These are phyloP conservation scores for Zaprionus ornatus DNA, from an alignment of 1,140 invertebrate genomes.

Conservation along the genomic window DNA sequence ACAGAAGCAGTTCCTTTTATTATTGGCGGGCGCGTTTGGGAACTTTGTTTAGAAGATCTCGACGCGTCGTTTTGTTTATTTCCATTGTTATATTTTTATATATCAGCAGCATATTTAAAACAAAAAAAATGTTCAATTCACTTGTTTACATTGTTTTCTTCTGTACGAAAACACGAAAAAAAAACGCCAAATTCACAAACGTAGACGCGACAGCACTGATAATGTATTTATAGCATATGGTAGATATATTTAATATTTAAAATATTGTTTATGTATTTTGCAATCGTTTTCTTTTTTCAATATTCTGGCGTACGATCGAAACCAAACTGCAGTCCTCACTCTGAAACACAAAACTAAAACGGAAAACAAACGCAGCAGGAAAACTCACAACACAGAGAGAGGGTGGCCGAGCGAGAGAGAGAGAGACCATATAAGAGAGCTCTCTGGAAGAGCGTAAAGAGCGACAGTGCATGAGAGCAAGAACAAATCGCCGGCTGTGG, in stretches of 20 bases:
- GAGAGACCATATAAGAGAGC: background rate
- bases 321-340: conserved; percentile 51
- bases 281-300: conserved; percentile 3
- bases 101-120: background rate
- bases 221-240: background rate
- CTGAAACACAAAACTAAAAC: conserved; percentile 54
- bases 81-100: background rate
- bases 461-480: conserved; percentile 9
- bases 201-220: background rate
- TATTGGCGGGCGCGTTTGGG: background rate
- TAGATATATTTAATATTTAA: background rate
- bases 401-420: background rate
- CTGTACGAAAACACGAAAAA: background rate
- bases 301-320: conserved; percentile 24
- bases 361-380: conserved; percentile 40
- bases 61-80: background rate
- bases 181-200: background rate
- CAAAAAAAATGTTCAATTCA: background rate
- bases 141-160: background rate
- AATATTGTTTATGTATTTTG: conserved; percentile 10
- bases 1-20: background rate
- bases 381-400: conserved; percentile 50
- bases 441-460: background rate
- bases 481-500: conserved; percentile 32
- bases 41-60: conserved; percentile 11